Percentiles rank a stretch among this genome's conserved stretches.
Conservation (phyloP, 2,113 vertebrate species). For the Carlito syrichta region DNA sequence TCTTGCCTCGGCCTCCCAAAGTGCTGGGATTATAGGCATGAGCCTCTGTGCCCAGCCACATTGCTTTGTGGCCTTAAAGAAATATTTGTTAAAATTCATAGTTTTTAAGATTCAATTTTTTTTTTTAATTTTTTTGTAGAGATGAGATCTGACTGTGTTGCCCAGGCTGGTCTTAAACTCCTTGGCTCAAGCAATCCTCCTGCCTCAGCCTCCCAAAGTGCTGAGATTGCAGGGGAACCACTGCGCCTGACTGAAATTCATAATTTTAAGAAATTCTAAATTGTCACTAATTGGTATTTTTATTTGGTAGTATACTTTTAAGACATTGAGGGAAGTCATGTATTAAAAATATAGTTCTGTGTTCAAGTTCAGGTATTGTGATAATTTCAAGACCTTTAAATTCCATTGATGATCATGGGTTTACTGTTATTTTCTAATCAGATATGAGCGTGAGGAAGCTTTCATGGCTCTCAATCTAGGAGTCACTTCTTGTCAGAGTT, state of each 20-base stretch:
- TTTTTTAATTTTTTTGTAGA: no score
- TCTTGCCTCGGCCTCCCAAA: no score
- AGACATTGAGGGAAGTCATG: neutral
- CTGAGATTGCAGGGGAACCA: no score
- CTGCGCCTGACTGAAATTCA: no score
- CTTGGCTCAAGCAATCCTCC: no score
- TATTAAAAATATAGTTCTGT: neutral
- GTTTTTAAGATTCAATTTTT: constrained; percentile 32
- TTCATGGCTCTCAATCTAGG: constrained; percentile 99
- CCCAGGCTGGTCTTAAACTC: no score
- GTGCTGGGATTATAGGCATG: no score
- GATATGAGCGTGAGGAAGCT: constrained; percentile 97
- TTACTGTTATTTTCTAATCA: constrained; percentile 67
- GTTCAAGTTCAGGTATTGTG: neutral
- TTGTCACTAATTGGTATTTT: neutral
- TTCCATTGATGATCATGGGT: neutral
- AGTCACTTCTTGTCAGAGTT: constrained; percentile 97
- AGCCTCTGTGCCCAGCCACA: no score
- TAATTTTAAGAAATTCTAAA: neutral
- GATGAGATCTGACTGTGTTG: no score
- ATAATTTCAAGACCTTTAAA: neutral
- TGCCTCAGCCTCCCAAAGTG: no score
- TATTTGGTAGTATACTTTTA: neutral
- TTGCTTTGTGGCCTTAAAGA: neutral
- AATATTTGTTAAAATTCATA: constrained; percentile 16